Base-by-base conservation (phyloP, 37 sponge, comb jelly and placozoan species). In the Bolinopsis microptera region DNA sequence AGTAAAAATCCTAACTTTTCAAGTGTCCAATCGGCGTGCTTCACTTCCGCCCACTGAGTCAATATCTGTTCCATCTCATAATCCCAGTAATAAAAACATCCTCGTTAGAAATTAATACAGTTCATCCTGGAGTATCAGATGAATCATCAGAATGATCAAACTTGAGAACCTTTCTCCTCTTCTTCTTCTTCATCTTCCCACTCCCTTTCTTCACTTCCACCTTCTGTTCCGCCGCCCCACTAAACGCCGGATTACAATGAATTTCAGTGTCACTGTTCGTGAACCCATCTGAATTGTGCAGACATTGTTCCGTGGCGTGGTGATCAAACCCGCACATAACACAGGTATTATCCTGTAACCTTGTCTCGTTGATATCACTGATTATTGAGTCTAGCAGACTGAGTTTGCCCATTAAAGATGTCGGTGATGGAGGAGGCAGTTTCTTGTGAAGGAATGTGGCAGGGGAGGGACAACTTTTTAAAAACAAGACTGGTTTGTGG, bases 361-460 rank as follows among this genome's bases (percentile, higher is more conserved):
- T 48, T 5, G 61, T 48, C 61, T 48, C 61, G 61, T 48, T 48
- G 13, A 72, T 72, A 21, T 72, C 75, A 28, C 26, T 72, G 75
- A 72, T 72, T 5, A 72, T 72, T 8, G 31, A 30, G 26, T 72
- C 75, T n/a, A 72, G 31, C 75, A 72, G 26, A 24, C 31, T 30
- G 2, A 72, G 75, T 72, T 72, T 72, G 22, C 75, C 75, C 75
- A 72, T 8, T 8, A 72, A 24, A 24, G 31, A 72, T 3, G 26
- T 28, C 3, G 75, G 75, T 23, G 26, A n/a, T 3, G 75, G 75
- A n/a, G 26, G 75, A 72, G 31, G 26, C 26, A 23, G 5, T 13
- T 48, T 48, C 75, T 72, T 72, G 75, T 72, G 75, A 28, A 72
- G 75, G 31, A 72, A 72, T 5, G 75, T 72, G 18, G 75, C 75